phyloP scores from a whole-genome alignment of 1,140 invertebrate genomes.

The Leptestheria dahalacensis region DNA sequence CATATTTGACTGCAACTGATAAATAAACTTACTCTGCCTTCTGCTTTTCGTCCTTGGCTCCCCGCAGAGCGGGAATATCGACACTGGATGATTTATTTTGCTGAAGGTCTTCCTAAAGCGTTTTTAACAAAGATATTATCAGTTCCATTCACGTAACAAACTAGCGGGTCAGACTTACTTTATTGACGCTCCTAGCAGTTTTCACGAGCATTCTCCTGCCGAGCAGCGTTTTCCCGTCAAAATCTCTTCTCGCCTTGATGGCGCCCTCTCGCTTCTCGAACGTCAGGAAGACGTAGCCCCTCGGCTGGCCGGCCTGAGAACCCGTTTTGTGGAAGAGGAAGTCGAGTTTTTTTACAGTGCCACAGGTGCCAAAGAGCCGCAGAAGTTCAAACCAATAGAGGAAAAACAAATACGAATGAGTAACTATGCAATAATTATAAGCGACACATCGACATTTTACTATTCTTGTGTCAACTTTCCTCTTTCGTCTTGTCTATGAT shows the following conservation, averaged over 20 bases:
- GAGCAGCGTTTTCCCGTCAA: slow-evolving; percentile 59
- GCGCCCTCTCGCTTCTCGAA: slow-evolving; percentile 51
- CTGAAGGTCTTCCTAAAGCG: slow-evolving; percentile 42
- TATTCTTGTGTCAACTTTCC: too few relatives aligned
- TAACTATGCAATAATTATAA: too few relatives aligned
- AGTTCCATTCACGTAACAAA: not conserved
- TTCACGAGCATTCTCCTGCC: slow-evolving; percentile 59
- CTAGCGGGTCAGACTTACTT: slow-evolving; percentile 32
- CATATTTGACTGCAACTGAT: not conserved
- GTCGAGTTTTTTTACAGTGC: slow-evolving; percentile 82
- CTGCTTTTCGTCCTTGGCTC: slow-evolving; percentile 47
- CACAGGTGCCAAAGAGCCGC: slow-evolving; percentile 85
- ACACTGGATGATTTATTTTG: slow-evolving; percentile 35
- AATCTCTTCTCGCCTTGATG: slow-evolving; percentile 41
- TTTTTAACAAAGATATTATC: slow-evolving; percentile 20
- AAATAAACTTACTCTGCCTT: not conserved
- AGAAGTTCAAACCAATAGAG: slow-evolving; percentile 82
- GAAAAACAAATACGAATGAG: slow-evolving; percentile 29
- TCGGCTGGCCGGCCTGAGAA: slow-evolving; percentile 65
- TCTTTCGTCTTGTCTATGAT: too few relatives aligned
- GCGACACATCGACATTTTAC: too few relatives aligned
- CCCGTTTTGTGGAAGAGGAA: slow-evolving; percentile 81
- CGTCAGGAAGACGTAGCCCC: slow-evolving; percentile 87
- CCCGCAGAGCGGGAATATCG: slow-evolving; percentile 54
- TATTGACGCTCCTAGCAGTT: slow-evolving; percentile 58